These are phyloP conservation scores for Sylvietta virens DNA, from an alignment of 2,113 vertebrate species.

Conservation along the genomic window DNA sequence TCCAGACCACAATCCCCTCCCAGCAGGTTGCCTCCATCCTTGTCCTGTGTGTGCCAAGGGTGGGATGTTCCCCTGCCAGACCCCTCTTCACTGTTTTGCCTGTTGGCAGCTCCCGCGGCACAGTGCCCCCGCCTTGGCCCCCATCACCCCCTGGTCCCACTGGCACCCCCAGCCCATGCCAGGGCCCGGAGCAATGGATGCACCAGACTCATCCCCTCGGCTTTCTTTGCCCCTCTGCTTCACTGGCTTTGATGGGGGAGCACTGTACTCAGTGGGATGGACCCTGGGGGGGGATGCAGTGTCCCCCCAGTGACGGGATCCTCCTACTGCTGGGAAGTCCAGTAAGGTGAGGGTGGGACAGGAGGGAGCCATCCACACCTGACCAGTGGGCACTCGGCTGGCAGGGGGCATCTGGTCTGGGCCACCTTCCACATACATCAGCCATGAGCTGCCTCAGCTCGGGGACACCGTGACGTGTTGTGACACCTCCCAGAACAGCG, in stretches of 20 bases:
- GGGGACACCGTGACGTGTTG: not conserved
- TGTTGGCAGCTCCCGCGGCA: not conserved
- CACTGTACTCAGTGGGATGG: not conserved
- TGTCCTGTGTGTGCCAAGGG: not conserved
- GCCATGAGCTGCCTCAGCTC: not conserved
- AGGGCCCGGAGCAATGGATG: not conserved
- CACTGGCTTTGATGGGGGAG: fast-evolving
- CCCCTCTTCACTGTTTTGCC: not conserved
- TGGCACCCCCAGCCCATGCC: not conserved
- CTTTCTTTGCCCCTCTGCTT: not conserved
- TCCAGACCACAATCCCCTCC: not conserved
- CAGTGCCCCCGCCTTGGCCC: fast-evolving
- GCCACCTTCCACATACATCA: not conserved
- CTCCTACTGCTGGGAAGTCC: not conserved
- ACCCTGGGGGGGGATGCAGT: not conserved
- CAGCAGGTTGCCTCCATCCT: not conserved
- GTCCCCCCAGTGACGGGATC: not conserved
- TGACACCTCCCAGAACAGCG: not conserved
- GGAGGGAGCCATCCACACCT: not conserved
- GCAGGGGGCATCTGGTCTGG: not conserved
- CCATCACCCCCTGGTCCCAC: fast-evolving
- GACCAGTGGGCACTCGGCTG: fast-evolving
- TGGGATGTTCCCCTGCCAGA: fast-evolving
- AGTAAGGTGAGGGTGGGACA: fast-evolving
- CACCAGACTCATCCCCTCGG: not conserved